Conservation (phyloP, 2,888 invertebrate genomes). For the Drosophila paucipuncta region DNA sequence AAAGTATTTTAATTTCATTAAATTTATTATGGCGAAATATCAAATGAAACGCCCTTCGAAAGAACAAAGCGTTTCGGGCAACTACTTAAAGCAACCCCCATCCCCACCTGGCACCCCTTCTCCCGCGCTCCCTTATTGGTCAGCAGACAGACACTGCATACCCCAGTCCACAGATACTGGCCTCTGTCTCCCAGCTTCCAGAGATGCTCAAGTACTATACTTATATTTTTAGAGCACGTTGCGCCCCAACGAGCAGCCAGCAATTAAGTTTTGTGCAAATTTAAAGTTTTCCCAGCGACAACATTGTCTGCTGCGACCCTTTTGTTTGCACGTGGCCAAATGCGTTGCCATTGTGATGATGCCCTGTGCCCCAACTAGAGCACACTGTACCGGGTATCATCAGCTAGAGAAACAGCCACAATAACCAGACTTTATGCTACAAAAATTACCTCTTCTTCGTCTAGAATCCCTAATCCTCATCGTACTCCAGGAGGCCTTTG, state of each 20-base stretch:
- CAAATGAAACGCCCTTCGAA: constrained; percentile 27
- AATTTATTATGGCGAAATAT: constrained; percentile 36
- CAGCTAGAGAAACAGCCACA: not conserved
- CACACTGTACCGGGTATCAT: not conserved
- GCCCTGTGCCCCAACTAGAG: constrained; percentile 16
- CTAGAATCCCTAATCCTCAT: not conserved
- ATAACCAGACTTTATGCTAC: not conserved
- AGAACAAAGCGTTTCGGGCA: constrained; percentile 39
- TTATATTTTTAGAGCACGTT: constrained; percentile 50
- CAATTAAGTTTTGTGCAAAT: constrained; percentile 76
- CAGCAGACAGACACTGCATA: constrained; percentile 32
- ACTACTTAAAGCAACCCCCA: constrained; percentile 21
- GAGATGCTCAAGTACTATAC: constrained; percentile 9
- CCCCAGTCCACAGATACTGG: constrained; percentile 6
- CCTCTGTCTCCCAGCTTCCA: not conserved
- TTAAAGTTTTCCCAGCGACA: constrained; percentile 75
- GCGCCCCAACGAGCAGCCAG: constrained; percentile 51
- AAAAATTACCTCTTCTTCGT: not conserved
- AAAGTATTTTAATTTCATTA: constrained; percentile 31
- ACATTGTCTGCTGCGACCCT: constrained; percentile 72
- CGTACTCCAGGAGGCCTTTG: not conserved
- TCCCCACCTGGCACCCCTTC: not conserved
- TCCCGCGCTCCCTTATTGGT: constrained; percentile 22
- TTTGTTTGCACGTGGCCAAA: constrained; percentile 72
- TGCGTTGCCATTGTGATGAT: constrained; percentile 31